These are phyloP conservation scores for Patiria miniata DNA, from an alignment of 35 echinoderm and acorn worm species.

Conservation along the genomic window DNA sequence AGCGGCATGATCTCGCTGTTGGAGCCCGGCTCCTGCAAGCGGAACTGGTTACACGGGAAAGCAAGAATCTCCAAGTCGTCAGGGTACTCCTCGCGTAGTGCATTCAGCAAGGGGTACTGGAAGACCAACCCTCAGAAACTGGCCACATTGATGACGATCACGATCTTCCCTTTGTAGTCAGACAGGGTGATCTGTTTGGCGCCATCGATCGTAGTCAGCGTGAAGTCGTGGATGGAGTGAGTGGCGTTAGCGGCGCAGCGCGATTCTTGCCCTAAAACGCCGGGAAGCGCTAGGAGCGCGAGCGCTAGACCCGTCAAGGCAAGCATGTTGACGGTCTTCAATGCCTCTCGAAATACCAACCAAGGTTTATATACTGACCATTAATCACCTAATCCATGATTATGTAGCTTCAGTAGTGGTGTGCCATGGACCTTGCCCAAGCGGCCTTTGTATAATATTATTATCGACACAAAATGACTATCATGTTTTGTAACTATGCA, in stretches of 20 bases:
- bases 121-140: constrained; percentile 69
- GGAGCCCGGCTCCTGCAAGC: constrained; percentile 70
- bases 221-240: constrained; percentile 32
- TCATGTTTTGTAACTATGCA: too few species aligned
- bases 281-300: background rate
- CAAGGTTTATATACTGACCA: too few species aligned
- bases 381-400: too few species aligned
- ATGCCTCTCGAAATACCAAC: too few species aligned
- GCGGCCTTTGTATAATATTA: too few species aligned
- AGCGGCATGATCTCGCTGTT: constrained; percentile 50
- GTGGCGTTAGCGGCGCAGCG: constrained; percentile 1
- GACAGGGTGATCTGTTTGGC: background rate
- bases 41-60: constrained; percentile 79
- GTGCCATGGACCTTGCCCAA: too few species aligned
- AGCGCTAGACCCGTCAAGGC: background rate
- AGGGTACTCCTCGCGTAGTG: constrained; percentile 23
- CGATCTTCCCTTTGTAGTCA: constrained; percentile 45
- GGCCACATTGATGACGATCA: constrained; percentile 81
- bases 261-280: background rate
- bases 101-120: constrained; percentile 51
- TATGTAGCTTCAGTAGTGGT: too few species aligned
- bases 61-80: constrained; percentile 51
- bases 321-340: background rate
- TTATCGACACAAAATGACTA: too few species aligned
- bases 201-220: constrained; percentile 29